Base-by-base conservation (phyloP, 2,797 vertebrate species). In the Poeciliopsis turneri region DNA sequence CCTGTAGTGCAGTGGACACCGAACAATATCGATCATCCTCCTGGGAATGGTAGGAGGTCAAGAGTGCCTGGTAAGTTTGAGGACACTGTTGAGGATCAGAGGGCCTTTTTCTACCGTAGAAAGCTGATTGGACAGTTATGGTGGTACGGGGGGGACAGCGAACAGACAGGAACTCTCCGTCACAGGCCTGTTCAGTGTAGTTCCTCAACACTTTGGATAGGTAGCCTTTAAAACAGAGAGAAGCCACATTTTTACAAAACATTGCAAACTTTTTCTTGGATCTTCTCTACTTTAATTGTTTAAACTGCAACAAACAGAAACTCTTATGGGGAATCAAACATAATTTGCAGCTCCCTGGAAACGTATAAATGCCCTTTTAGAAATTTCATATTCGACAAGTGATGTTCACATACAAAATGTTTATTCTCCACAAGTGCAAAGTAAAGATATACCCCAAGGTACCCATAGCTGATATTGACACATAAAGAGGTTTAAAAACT, bases 51-150 rank as follows among this genome's bases (percentile, higher is more conserved):
- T 93, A 94, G 41, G 94, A 91, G 70, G 93, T 93, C 16, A 93
- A 84, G 25, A 92, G 94, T 72, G 93, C 90, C 84, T 95, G 94
- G 74, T 95, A 95, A 80, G 90, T 94, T 59, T 95, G 92, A 55
- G 95, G 95, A 78, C 97, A 98, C 88, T 95, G 95, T 47, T 95
- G 93, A 49, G 93, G 93, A 78, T 92, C 91, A 41, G 96, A 93
- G 47, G 94, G 91, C 57, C 95, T 91, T 90, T 86, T 95, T 55
- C 95, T 94, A 71, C 97, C 97, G 0, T 98, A 98, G 93, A 97
- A 97, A 36, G 97, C 97, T 0, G 97, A 97, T 72, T 97, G 97
- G 89, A 97, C 92, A 47, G 97, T 97, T 94, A 98, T 96, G 90
- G 97, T 97, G 75, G 97, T 97, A 89, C 96, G 96, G 69, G 97